Evolutionary conservation across 2,888 invertebrate species (phyloP).

Genomic region (Chrysolina haemoptera): DNA sequence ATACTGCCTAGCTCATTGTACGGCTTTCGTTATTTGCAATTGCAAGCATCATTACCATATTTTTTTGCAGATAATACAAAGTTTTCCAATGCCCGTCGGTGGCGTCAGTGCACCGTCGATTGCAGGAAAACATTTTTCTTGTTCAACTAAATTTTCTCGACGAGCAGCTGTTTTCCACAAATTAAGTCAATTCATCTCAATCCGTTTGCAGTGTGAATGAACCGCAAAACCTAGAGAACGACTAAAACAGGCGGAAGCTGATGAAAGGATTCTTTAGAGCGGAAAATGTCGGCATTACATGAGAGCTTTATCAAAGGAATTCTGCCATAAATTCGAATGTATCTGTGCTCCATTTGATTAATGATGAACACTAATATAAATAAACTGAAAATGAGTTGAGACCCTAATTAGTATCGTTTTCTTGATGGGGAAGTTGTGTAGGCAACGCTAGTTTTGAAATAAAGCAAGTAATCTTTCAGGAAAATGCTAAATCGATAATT

Average conservation of each 20-base stretch:
- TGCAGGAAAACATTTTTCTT: background rate
- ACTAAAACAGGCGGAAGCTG: background rate
- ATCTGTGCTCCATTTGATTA: too few relatives aligned
- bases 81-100: background rate
- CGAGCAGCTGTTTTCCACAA: background rate
- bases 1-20: background rate
- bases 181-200: background rate
- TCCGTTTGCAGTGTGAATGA: background rate
- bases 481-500: too few relatives aligned
- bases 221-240: background rate
- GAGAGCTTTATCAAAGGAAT: background rate
- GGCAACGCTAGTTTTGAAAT: too few relatives aligned
- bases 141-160: too few relatives aligned
- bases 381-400: too few relatives aligned
- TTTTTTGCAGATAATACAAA: background rate
- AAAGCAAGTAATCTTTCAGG: too few relatives aligned
- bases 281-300: conserved; percentile 12
- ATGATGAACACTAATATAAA: too few relatives aligned
- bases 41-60: too few relatives aligned
- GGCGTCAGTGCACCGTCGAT: background rate
- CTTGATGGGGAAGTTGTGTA: too few relatives aligned
- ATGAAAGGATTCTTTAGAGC: background rate
- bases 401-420: too few relatives aligned
- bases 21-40: too few relatives aligned
- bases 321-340: too few relatives aligned